Conservation (phyloP, 2,888 invertebrate genomes). For the Chalcosyrphus nemorum region DNA sequence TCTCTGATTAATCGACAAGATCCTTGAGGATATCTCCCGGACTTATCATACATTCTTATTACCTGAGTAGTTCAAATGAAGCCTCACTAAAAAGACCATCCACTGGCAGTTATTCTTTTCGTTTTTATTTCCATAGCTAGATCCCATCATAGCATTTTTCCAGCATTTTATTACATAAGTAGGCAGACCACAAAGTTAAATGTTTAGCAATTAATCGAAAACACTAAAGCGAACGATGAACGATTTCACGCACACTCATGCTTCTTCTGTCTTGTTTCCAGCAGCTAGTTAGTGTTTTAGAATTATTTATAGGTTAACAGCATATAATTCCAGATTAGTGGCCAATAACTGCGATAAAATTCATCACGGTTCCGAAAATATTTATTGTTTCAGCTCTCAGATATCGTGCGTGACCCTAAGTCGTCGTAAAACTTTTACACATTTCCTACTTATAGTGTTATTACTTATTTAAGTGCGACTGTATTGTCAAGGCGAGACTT, state of each 20-base stretch:
- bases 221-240: not conserved
- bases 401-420: not conserved
- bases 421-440: constrained; percentile 23
- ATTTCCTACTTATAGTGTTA: constrained; percentile 35
- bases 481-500: constrained; percentile 25
- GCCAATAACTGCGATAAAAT: constrained; percentile 41
- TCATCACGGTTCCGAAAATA: constrained; percentile 45
- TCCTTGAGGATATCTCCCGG: too few species aligned
- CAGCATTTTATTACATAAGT: too few species aligned
- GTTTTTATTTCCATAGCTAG: too few species aligned
- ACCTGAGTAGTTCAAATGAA: too few species aligned
- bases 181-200: constrained; percentile 20
- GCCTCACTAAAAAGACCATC: too few species aligned
- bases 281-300: constrained; percentile 16
- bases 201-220: constrained; percentile 14
- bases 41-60: too few species aligned
- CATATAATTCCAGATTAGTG: constrained; percentile 36
- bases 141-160: too few species aligned
- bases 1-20: too few species aligned
- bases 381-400: constrained; percentile 27
- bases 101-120: too few species aligned
- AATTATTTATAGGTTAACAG: constrained; percentile 37
- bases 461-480: constrained; percentile 34
- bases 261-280: not conserved
- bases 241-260: constrained; percentile 3